phyloP scores from a whole-genome alignment of 2,113 vertebrate genomes.

The Octodon degus region DNA sequence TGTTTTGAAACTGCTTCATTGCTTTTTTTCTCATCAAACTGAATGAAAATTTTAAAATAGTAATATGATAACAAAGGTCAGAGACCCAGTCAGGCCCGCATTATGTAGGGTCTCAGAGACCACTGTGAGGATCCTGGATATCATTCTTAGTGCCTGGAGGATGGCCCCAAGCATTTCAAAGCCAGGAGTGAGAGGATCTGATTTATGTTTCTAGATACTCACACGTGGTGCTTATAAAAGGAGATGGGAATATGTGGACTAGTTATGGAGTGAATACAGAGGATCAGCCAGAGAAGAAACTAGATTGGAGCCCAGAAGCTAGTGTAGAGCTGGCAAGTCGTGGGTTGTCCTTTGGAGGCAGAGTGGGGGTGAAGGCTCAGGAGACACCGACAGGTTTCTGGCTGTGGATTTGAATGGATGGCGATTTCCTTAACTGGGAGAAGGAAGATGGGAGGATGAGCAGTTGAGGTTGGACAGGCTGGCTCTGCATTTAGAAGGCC shows the following conservation, averaged over 20 bases:
- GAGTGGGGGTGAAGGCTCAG: not conserved
- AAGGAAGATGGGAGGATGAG: not conserved
- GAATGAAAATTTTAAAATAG: not conserved
- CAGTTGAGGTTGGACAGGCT: not conserved
- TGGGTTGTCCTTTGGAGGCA: not conserved
- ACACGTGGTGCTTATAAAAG: not conserved
- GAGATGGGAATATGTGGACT: too few species aligned
- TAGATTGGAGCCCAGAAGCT: not conserved
- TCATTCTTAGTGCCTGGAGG: not conserved
- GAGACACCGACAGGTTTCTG: not conserved
- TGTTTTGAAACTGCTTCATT: too few species aligned
- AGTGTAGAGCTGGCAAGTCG: too few species aligned
- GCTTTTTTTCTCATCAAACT: too few species aligned
- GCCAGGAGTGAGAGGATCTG: not conserved
- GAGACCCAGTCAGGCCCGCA: not conserved
- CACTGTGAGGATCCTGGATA: not conserved
- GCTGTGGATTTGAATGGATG: not conserved
- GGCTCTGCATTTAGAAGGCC: not conserved
- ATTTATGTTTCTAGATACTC: not conserved
- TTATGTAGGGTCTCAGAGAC: not conserved
- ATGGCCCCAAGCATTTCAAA: not conserved
- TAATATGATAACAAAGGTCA: not conserved
- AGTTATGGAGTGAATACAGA: not conserved
- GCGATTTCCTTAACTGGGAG: not conserved
- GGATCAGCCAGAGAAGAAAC: not conserved